Conservation (phyloP, 2,888 invertebrate genomes). For the Anodontia alba region DNA sequence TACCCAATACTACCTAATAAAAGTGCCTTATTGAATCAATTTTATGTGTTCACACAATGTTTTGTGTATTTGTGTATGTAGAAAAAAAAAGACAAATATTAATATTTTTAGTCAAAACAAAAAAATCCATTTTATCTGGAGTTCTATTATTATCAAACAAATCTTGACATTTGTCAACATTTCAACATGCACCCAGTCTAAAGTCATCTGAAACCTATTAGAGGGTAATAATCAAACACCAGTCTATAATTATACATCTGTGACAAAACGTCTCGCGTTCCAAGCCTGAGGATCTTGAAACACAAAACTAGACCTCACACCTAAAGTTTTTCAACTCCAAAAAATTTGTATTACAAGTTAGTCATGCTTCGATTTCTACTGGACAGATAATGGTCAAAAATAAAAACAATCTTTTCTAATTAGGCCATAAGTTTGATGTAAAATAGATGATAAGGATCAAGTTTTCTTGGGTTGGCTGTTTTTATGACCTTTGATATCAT, state of each 20-base stretch:
- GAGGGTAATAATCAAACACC: neutral
- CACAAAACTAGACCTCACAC: slow-evolving; percentile 17
- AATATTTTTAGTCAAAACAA: too few relatives aligned
- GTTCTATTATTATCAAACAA: neutral
- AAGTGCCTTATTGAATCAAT: too few relatives aligned
- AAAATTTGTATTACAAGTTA: slow-evolving; percentile 4
- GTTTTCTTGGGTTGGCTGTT: slow-evolving; percentile 9
- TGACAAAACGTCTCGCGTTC: slow-evolving; percentile 14
- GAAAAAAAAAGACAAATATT: too few relatives aligned
- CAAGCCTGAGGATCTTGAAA: slow-evolving; percentile 3
- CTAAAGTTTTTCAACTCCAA: slow-evolving; percentile 9
- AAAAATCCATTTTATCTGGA: too few relatives aligned
- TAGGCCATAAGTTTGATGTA: neutral
- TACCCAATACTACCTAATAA: too few relatives aligned
- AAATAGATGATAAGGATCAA: neutral
- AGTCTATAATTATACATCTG: slow-evolving; percentile 20
- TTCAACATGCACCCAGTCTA: slow-evolving; percentile 17
- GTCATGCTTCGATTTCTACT: neutral
- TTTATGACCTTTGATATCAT: slow-evolving; percentile 11
- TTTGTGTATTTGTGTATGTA: too few relatives aligned
- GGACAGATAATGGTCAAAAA: slow-evolving; percentile 22
- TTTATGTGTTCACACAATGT: too few relatives aligned
- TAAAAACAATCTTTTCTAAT: slow-evolving; percentile 22
- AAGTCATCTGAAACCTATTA: slow-evolving; percentile 17
- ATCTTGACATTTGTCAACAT: slow-evolving; percentile 18